Conservation (phyloP, 2,888 invertebrate genomes). For the Tenthredo livida region DNA sequence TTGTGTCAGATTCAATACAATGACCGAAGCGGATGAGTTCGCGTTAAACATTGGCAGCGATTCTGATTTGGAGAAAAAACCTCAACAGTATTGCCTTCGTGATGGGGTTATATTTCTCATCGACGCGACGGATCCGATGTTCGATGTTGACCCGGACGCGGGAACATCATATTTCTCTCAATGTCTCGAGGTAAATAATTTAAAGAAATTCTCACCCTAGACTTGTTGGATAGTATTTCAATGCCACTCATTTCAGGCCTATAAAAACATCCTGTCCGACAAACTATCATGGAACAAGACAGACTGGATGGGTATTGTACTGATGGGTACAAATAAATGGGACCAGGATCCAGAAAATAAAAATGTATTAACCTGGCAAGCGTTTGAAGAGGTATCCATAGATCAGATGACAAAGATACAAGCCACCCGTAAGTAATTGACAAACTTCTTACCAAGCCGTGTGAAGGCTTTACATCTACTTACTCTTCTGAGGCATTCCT, state of each 20-base stretch:
- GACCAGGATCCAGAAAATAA: slow-evolving; percentile 58
- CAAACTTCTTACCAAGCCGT: no score
- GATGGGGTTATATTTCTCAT: slow-evolving; percentile 65
- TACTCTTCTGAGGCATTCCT: background rate
- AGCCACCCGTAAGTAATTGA: slow-evolving; percentile 58
- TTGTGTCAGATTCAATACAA: background rate
- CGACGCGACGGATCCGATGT: slow-evolving; percentile 65
- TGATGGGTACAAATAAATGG: slow-evolving; percentile 63
- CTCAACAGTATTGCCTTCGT: slow-evolving; percentile 44
- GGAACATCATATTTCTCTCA: slow-evolving; percentile 59
- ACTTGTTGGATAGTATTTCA: background rate
- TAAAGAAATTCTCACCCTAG: background rate
- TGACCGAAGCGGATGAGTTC: slow-evolving; percentile 19
- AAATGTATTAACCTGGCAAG: slow-evolving; percentile 60
- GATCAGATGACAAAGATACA: slow-evolving; percentile 56
- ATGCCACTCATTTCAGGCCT: slow-evolving; percentile 43
- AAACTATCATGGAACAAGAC: slow-evolving; percentile 64
- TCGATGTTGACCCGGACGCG: slow-evolving; percentile 56
- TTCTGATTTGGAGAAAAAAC: background rate
- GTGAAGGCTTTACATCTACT: background rate
- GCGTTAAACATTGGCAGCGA: background rate
- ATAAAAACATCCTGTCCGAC: slow-evolving; percentile 61
- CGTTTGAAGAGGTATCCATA: slow-evolving; percentile 56
- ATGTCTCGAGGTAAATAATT: slow-evolving; percentile 61
- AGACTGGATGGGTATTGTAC: slow-evolving; percentile 66